Percentiles rank a stretch among this genome's conserved stretches.
Conservation (phyloP, 2,797 vertebrate genomes). For the Myotis daubentonii region DNA sequence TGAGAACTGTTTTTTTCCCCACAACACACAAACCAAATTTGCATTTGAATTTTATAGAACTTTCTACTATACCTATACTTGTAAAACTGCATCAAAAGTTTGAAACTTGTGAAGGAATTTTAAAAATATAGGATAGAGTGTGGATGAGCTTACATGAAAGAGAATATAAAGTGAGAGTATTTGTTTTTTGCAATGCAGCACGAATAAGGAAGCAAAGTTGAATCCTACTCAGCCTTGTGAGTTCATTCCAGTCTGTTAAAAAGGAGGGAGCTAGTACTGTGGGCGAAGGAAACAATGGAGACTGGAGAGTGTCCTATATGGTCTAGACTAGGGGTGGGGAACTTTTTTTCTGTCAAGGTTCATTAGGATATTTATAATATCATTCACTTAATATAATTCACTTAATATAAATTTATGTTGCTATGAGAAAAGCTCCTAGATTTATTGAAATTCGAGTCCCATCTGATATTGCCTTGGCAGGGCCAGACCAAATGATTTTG, state of each 20-base stretch:
- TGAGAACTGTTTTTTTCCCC: not conserved
- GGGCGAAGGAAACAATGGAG: not conserved
- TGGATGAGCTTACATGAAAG: no score
- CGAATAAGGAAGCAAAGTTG: not conserved
- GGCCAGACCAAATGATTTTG: no score
- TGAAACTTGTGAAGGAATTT: not conserved
- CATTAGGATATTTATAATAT: no score
- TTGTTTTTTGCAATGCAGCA: not conserved
- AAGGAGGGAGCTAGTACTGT: not conserved
- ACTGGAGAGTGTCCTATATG: not conserved
- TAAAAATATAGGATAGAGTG: not conserved
- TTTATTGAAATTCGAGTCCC: no score
- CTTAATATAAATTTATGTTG: no score
- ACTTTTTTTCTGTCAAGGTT: no score
- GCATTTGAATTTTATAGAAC: not conserved
- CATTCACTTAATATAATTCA: no score
- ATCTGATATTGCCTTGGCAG: no score
- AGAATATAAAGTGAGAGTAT: not conserved
- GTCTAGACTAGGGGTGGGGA: not conserved
- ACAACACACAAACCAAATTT: not conserved
- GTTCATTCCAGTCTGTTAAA: not conserved
- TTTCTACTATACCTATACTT: not conserved
- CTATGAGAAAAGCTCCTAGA: no score
- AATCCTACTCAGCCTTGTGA: not conserved
- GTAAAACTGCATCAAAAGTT: not conserved